These are phyloP conservation scores for Drosophila jambulina DNA, from an alignment of 1,140 invertebrate genomes.

Conservation along the genomic window DNA sequence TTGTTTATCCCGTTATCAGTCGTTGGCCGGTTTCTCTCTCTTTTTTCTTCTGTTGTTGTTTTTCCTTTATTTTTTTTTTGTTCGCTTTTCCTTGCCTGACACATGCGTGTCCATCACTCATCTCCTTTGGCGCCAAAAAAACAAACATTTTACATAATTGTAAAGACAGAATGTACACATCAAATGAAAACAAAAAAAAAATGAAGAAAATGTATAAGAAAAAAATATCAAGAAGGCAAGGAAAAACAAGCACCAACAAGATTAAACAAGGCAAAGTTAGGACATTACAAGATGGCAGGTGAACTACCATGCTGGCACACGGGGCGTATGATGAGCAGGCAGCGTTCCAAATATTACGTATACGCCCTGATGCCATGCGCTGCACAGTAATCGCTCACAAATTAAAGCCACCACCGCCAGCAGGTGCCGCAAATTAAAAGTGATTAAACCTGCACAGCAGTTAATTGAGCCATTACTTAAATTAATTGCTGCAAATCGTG, in stretches of 20 bases:
- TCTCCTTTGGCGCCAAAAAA: slow-evolving; percentile 48
- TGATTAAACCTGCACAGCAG: slow-evolving; percentile 28
- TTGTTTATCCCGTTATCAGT: slow-evolving; percentile 35
- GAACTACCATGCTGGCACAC: slow-evolving; percentile 15
- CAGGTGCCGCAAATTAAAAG: slow-evolving; percentile 40
- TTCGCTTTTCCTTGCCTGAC: slow-evolving; percentile 1
- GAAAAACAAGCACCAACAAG: slow-evolving; percentile 1
- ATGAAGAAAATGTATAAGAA: neutral
- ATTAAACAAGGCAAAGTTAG: slow-evolving; percentile 11
- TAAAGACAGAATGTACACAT: slow-evolving; percentile 38
- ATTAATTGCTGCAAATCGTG: slow-evolving; percentile 37
- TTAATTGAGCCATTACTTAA: slow-evolving; percentile 47
- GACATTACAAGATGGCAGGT: slow-evolving; percentile 17
- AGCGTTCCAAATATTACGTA: slow-evolving; percentile 60
- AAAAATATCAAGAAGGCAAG: neutral
- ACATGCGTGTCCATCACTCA: slow-evolving; percentile 53
- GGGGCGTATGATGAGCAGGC: slow-evolving; percentile 38
- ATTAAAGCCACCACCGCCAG: slow-evolving; percentile 18
- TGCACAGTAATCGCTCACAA: slow-evolving; percentile 24
- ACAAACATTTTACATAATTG: slow-evolving; percentile 56
- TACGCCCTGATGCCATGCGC: slow-evolving; percentile 26
- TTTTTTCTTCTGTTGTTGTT: neutral
- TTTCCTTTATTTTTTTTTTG: neutral
- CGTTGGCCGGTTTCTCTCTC: slow-evolving; percentile 1
- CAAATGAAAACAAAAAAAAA: slow-evolving; percentile 2